phyloP scores from a whole-genome alignment of 2,113 vertebrate species.

The Turnix velox region DNA sequence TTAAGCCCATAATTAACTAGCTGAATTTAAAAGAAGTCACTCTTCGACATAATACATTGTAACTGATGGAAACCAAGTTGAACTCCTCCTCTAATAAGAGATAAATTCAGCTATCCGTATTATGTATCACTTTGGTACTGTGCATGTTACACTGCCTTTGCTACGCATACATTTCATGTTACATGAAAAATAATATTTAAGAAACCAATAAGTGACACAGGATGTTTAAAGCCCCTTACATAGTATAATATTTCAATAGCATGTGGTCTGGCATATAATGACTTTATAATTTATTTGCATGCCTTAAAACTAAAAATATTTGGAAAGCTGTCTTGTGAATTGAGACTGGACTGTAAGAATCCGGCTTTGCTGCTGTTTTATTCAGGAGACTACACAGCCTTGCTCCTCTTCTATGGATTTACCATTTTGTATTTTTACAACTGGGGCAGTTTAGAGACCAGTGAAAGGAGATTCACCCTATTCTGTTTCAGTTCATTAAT shows the following conservation, averaged over 20 bases:
- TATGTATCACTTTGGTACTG: background rate
- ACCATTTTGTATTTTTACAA: background rate
- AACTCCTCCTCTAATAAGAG: background rate
- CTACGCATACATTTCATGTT: background rate
- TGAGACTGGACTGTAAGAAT: background rate
- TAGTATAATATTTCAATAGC: background rate
- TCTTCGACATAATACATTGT: background rate
- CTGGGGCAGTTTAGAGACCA: background rate
- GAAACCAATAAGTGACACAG: background rate
- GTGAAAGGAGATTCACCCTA: background rate
- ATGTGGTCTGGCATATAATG: slow-evolving; percentile 10
- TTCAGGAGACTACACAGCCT: background rate
- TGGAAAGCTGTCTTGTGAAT: background rate
- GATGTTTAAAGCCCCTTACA: background rate
- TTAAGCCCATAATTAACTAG: background rate
- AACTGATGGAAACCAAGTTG: background rate
- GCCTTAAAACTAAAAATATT: background rate
- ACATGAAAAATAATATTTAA: background rate
- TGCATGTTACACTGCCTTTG: background rate
- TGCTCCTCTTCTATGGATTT: background rate
- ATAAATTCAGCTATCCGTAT: background rate
- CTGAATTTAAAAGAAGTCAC: background rate
- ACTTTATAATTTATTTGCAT: slow-evolving; percentile 7
- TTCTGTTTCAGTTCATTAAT: background rate
- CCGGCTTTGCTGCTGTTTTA: background rate